Percentiles rank a stretch among this genome's conserved stretches.
Evolutionary conservation across 2,797 vertebrate genomes (phyloP).

Genomic region (Halcyon badia): DNA sequence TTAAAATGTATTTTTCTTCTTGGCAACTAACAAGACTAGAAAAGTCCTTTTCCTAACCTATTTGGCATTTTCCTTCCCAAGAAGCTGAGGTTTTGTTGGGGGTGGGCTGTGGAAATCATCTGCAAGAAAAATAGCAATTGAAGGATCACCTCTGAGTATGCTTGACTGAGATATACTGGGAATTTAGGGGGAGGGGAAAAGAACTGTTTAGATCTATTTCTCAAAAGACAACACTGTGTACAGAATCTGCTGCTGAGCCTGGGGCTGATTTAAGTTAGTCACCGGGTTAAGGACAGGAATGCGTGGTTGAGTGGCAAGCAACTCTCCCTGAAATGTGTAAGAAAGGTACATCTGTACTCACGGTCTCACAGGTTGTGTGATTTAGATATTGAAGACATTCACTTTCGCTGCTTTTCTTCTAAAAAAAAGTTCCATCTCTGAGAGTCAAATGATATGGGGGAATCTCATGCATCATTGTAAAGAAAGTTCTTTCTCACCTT

Average conservation of each 20-base stretch:
- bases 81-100: background rate
- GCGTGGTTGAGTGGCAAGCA: background rate
- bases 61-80: background rate
- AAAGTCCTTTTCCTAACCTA: conserved; percentile 50
- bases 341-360: background rate
- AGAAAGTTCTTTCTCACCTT: background rate
- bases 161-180: background rate
- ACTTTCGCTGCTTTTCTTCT: background rate
- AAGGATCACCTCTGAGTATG: background rate
- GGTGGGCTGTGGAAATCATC: background rate
- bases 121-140: background rate
- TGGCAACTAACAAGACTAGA: conserved; percentile 57
- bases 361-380: background rate
- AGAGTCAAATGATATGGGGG: background rate
- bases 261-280: background rate
- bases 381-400: background rate
- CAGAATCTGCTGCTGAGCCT: background rate
- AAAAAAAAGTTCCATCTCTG: background rate
- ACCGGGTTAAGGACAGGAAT: background rate
- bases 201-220: background rate
- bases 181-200: background rate
- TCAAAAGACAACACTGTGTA: background rate
- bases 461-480: background rate
- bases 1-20: conserved; percentile 73
- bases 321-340: background rate